These are phyloP conservation scores for Drosophila neocordata DNA, from an alignment of 1,140 invertebrate species.

Conservation along the genomic window DNA sequence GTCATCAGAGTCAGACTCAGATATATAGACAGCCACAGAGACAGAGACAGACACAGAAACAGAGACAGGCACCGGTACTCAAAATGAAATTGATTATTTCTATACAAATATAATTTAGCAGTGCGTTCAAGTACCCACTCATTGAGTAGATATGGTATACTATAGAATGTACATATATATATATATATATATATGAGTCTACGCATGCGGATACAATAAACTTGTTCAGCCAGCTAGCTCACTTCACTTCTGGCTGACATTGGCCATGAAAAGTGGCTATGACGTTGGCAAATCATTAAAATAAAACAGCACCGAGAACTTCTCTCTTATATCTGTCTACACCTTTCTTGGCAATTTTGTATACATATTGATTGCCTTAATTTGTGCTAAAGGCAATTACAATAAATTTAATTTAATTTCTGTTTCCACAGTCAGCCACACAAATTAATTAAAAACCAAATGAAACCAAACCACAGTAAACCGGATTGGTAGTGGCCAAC, in stretches of 20 bases:
- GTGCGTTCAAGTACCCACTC: conserved; percentile 16
- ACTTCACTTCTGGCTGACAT: conserved; percentile 59
- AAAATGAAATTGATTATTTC: conserved; percentile 46
- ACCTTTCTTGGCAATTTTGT: not conserved
- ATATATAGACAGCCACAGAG: conserved; percentile 23
- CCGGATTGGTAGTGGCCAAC: conserved; percentile 10
- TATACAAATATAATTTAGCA: conserved; percentile 25
- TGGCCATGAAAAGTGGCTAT: conserved; percentile 54
- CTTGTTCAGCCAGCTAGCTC: conserved; percentile 42
- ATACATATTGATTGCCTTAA: not conserved
- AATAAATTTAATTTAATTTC: conserved; percentile 28
- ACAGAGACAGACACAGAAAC: conserved; percentile 39
- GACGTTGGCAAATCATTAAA: conserved; percentile 44
- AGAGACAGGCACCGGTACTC: conserved; percentile 38
- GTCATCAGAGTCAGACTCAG: conserved; percentile 24
- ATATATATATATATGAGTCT: conserved; percentile 9
- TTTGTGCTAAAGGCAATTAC: conserved; percentile 31
- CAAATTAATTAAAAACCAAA: conserved; percentile 33
- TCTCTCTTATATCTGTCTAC: not conserved
- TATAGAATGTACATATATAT: not conserved
- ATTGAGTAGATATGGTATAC: not conserved
- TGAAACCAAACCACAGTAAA: conserved; percentile 1
- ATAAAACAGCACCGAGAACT: conserved; percentile 10
- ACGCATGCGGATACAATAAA: conserved; percentile 58
- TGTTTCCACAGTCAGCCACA: conserved; percentile 28